A percentile compares a stretch with the other conserved stretches of the same genome.
Evolutionary conservation across 2,888 invertebrate genomes (phyloP).

Genomic region (Microctonus brassicae): DNA sequence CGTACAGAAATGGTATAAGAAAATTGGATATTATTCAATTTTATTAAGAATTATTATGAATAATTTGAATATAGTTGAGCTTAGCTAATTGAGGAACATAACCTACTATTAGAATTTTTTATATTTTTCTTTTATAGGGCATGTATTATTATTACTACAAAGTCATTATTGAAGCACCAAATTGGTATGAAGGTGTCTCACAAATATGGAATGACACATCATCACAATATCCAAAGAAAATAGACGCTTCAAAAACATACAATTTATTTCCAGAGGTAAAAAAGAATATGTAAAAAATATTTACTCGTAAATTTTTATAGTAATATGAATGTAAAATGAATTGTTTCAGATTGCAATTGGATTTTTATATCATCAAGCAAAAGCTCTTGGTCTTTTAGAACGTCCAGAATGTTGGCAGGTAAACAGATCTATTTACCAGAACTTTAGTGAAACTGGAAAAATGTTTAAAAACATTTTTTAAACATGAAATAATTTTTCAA

Average conservation of each 20-base stretch:
- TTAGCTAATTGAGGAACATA: not conserved
- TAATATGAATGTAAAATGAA: conserved; percentile 7
- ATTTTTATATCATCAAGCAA: conserved; percentile 71
- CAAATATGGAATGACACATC: conserved; percentile 79
- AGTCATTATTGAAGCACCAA: conserved; percentile 78
- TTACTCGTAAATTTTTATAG: too few relatives aligned
- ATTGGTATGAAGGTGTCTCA: conserved; percentile 75
- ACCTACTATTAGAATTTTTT: not conserved
- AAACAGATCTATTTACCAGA: too few relatives aligned
- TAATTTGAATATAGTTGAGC: not conserved
- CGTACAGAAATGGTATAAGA: conserved; percentile 83
- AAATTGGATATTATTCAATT: not conserved
- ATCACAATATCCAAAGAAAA: conserved; percentile 85
- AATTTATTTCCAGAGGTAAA: conserved; percentile 87
- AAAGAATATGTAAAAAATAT: not conserved
- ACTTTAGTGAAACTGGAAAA: too few relatives aligned
- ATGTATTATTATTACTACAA: conserved; percentile 93
- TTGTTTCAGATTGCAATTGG: conserved; percentile 68
- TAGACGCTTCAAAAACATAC: conserved; percentile 86
- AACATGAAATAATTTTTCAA: too few relatives aligned
- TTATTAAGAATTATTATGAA: not conserved
- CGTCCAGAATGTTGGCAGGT: conserved; percentile 69
- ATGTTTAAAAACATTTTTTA: not conserved
- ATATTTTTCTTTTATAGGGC: conserved; percentile 71
- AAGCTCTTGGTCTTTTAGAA: conserved; percentile 57